A percentile compares a stretch with the other conserved stretches of the same genome.
These are phyloP conservation scores for Sinosuthora webbiana DNA, from an alignment of 2,113 vertebrate species.

Conservation along the genomic window DNA sequence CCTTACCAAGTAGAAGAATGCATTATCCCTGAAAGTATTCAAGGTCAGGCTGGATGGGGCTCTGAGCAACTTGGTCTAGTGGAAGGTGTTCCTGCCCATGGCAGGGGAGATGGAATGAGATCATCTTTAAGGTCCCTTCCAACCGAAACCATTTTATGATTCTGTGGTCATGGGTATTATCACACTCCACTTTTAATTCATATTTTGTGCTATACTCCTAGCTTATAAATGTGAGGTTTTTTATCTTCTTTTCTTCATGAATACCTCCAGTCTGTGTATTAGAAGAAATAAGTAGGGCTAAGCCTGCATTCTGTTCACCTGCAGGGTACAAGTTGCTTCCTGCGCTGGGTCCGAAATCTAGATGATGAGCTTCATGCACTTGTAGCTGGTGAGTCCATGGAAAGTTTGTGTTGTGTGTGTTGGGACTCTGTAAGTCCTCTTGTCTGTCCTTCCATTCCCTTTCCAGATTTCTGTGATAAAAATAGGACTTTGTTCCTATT, in stretches of 20 bases:
- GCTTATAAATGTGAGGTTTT: not conserved
- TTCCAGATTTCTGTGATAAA: not conserved
- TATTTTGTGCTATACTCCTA: not conserved
- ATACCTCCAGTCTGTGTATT: fast-evolving
- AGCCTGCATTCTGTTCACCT: conserved; percentile 11
- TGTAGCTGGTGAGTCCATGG: conserved; percentile 83
- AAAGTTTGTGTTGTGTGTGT: not conserved
- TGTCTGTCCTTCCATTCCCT: not conserved
- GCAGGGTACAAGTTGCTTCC: conserved; percentile 93
- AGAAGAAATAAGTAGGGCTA: not conserved
- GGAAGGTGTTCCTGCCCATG: not conserved
- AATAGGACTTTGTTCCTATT: not conserved
- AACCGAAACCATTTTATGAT: not conserved
- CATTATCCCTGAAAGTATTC: not conserved
- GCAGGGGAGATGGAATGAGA: fast-evolving
- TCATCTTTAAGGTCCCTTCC: not conserved
- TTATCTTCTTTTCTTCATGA: not conserved
- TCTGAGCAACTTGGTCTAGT: not conserved
- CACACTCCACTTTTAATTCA: not conserved
- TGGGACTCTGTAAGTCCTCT: not conserved
- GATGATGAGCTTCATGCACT: conserved; percentile 97
- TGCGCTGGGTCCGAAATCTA: conserved; percentile 93
- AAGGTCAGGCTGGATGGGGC: not conserved
- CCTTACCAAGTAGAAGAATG: not conserved
- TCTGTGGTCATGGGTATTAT: not conserved